Evolutionary conservation across 1,140 invertebrate species (phyloP), one percentile per base, ranked within the genome.

Genomic region (Pinna nobilis): DNA sequence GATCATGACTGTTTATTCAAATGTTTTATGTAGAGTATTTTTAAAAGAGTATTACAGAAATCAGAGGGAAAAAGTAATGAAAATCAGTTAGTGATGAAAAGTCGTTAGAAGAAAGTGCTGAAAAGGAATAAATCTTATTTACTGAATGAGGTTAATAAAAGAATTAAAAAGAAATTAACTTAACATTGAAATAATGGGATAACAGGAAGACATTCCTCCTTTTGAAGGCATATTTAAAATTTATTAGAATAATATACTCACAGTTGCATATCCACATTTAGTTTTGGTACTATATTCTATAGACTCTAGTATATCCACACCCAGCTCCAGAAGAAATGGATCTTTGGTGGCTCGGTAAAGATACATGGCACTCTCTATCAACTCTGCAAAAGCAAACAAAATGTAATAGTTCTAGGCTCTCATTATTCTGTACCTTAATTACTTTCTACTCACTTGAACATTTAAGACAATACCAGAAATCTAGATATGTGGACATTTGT

Each of bases 311-410:
- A 98, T 95, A 88, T 97, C 95, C 74, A 96, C 93, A 0, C 95
- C 97, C 81, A 98, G 94, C 87, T 97, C 93, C 49, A 99, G 89
- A 70, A 99, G 89, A 86, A 94, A 95, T 4, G 96, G 96, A 90
- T 99, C 97, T 50, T 94, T 93, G 0, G 98, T 99, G 0, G 97
- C 95, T 84, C 94, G 90, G 84, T 99, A 99, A 13, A 99, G 88
- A 87, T 99, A 99, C 96, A 99, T 97, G 18, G 98, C 93, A 47
- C 96, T 98, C 89, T 99, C 98, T 39, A 97, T 93, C 1, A 99
- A 92, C 90, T 99, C 98, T 91, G 64, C 28, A 80, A 74, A 20
- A 51, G 13, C 11, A 51, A 3, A 23, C 9, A 53, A 35, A 37
- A 51, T 51, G n/a, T 13, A 11, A 64, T 11, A 20, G 33, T 35